phyloP scores from a whole-genome alignment of 2,113 vertebrate genomes.

The Sphaerodactylus townsendi region DNA sequence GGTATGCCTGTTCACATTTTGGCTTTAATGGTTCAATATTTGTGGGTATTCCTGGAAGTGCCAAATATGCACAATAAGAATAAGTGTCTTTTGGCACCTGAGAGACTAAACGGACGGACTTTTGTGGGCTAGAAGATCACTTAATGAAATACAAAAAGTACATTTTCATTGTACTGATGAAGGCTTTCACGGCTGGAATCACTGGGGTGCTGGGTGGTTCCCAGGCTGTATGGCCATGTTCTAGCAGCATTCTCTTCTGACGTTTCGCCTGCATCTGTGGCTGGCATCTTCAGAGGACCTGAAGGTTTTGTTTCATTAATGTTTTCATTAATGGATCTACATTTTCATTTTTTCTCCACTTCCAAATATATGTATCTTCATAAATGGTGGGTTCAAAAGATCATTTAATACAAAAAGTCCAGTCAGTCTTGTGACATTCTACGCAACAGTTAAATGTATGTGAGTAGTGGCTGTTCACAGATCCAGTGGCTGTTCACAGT shows the following conservation, averaged over 20 bases:
- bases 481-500: background rate
- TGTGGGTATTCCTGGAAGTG: background rate
- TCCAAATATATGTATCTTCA: too few relatives aligned
- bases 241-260: too few relatives aligned
- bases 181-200: too few relatives aligned
- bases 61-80: background rate
- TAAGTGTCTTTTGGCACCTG: background rate
- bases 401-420: background rate
- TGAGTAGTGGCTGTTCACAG: background rate
- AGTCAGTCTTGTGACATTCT: background rate
- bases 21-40: background rate
- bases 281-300: too few relatives aligned
- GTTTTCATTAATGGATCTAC: too few relatives aligned
- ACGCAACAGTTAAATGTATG: background rate
- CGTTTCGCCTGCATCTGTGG: too few relatives aligned
- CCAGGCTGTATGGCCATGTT: too few relatives aligned
- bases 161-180: too few relatives aligned
- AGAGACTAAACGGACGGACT: background rate
- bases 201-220: too few relatives aligned
- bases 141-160: background rate
- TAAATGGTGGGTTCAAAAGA: background rate
- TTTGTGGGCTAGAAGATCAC: background rate
- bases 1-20: background rate
- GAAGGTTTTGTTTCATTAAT: too few relatives aligned
- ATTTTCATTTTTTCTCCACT: too few relatives aligned